Percentiles rank a stretch among this genome's conserved stretches.
Conservation (phyloP, 2,113 vertebrate species). For the Thalassarche chlororhynchos region DNA sequence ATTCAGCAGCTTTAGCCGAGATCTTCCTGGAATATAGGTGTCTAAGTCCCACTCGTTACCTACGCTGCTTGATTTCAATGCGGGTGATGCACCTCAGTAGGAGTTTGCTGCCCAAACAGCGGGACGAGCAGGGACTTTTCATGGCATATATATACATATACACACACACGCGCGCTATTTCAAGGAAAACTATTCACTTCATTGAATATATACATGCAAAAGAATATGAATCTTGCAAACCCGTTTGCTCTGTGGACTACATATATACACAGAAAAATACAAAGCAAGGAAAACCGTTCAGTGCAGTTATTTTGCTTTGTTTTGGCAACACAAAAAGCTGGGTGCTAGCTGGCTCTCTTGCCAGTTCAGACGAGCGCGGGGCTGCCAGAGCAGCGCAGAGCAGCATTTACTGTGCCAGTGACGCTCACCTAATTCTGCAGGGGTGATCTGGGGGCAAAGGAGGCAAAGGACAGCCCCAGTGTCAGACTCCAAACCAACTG, state of each 20-base stretch:
- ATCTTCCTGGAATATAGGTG: neutral
- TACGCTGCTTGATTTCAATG: neutral
- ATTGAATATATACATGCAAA: neutral
- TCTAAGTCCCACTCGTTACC: neutral
- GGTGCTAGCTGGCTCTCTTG: neutral
- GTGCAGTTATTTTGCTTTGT: slow-evolving; percentile 20
- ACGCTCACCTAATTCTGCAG: neutral
- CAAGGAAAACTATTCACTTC: neutral
- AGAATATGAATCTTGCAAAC: neutral
- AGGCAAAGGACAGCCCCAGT: neutral
- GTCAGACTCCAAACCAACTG: neutral
- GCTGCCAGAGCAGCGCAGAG: neutral
- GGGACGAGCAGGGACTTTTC: neutral
- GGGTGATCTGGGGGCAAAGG: neutral
- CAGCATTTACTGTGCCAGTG: neutral
- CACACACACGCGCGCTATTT: neutral
- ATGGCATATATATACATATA: accelerated
- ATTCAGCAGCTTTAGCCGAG: neutral
- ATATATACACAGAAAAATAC: neutral
- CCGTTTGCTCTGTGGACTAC: neutral
- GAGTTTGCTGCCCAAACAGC: neutral
- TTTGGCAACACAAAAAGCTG: slow-evolving; percentile 10
- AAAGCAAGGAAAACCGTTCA: neutral
- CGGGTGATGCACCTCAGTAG: neutral
- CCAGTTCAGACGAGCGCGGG: neutral